A percentile compares a stretch with the other conserved stretches of the same genome.
Conservation (phyloP, 2,888 invertebrate species). For the Itoplectis maculator region DNA sequence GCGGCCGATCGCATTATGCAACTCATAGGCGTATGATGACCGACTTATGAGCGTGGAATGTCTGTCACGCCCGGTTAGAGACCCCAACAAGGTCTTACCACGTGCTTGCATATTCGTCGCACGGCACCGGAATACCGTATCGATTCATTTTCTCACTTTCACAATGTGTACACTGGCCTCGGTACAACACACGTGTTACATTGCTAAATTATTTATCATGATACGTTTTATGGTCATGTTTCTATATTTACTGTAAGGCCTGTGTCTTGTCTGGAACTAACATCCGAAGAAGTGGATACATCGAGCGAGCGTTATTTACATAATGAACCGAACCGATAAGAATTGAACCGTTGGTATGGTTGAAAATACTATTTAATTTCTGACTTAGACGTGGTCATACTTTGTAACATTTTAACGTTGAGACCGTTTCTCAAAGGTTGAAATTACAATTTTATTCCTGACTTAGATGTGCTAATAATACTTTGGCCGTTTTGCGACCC, state of each 20-base stretch:
- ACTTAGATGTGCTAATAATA: too few species aligned
- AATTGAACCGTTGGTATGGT: too few species aligned
- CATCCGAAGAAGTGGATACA: too few species aligned
- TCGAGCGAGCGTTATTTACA: too few species aligned
- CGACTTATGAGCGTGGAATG: conserved; percentile 68
- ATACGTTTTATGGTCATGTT: neutral
- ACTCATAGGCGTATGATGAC: conserved; percentile 62
- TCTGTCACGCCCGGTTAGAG: conserved; percentile 65
- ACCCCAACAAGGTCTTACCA: conserved; percentile 66
- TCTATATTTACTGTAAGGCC: neutral
- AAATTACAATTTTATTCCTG: too few species aligned
- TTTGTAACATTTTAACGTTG: too few species aligned
- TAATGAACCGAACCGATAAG: too few species aligned
- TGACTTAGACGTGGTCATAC: too few species aligned
- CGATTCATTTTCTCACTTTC: conserved; percentile 70
- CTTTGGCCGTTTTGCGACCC: too few species aligned
- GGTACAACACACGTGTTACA: conserved; percentile 19
- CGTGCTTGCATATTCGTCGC: conserved; percentile 66
- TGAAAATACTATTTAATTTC: too few species aligned
- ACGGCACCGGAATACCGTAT: conserved; percentile 63
- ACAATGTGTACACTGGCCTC: conserved; percentile 56
- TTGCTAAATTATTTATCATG: neutral
- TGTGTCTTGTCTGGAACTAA: neutral
- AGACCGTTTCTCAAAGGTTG: too few species aligned
- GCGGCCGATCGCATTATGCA: conserved; percentile 54